phyloP scores from a whole-genome alignment of 2,888 invertebrate species.

The Lypha dubia region DNA sequence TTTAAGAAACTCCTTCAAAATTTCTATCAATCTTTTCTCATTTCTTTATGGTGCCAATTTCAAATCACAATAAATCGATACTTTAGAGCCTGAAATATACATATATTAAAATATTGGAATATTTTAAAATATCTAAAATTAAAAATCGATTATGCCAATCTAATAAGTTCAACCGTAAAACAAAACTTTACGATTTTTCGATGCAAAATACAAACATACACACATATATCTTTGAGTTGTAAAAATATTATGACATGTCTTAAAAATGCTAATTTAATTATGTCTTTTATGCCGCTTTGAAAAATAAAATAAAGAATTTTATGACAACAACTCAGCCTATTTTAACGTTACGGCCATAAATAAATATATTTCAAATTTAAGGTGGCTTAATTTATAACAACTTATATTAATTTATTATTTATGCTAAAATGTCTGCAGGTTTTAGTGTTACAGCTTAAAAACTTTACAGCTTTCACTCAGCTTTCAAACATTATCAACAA shows the following conservation, averaged over 20 bases:
- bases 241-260: constrained; percentile 7
- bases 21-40: not conserved
- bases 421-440: too few relatives aligned
- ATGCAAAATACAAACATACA: not conserved
- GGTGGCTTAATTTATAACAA: too few relatives aligned
- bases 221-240: not conserved
- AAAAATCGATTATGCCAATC: constrained; percentile 3
- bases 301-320: not conserved
- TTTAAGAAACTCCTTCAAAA: not conserved
- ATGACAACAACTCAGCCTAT: not conserved
- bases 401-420: too few relatives aligned
- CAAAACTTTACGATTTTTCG: not conserved
- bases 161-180: not conserved
- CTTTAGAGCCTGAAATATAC: not conserved
- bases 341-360: not conserved
- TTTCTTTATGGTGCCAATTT: not conserved
- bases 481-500: too few relatives aligned
- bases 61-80: not conserved
- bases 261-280: not conserved
- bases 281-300: not conserved
- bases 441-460: too few relatives aligned
- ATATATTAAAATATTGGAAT: not conserved
- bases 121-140: not conserved
- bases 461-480: too few relatives aligned
- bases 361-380: not conserved